Base-by-base conservation (phyloP, 2,113 vertebrate genomes). In the Myotis lucifugus region DNA sequence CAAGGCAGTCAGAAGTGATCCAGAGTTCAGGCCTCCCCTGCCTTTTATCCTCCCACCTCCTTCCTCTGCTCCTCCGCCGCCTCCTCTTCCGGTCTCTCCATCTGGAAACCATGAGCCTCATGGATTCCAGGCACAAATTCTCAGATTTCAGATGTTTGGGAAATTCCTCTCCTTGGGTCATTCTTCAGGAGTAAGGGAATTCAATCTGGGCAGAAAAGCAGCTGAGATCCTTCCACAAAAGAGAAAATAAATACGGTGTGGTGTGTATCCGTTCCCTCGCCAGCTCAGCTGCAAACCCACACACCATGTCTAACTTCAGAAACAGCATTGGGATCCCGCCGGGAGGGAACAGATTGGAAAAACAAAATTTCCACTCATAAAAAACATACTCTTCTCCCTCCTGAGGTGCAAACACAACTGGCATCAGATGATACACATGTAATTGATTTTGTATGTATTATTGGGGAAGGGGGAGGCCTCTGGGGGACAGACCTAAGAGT, bases 191-290 rank as follows among this genome's bases (percentile, higher is more conserved):
- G 37, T 85, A 94, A 92, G 92, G 95, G 90, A 92, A 96, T 83
- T 19, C 0, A 76, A 23, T 85, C 96, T 67, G 81, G 96, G 97
- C 97, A 77, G 59, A 91, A 85, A 56, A 93, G 79, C 96, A 97
- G 95, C 96, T 95, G 96, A 97, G 92, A 90, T 70, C 83, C 72
- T 98, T 97, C 96, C 93, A 79, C 25, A 81, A 84, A 96, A 93
- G 92, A 95, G 84, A 94, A 98, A 98, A 97, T 76, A 96, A 97
- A 97, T 86, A 96, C 96, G 93, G 91, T 90, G 85, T 94, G 56
- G 83, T 82, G 59, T 17, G 8, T 54, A 67, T 73, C 11, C 64
- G 67, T 69, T 13, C 56, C 50, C 42, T 85, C 2, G 3, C 88
- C 6, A 5, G 21, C n/a, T 93, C 86, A n/a, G 85, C 76, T 95